Percentiles rank a stretch among this genome's conserved stretches.
Evolutionary conservation across 2,888 invertebrate genomes (phyloP).

Genomic region (Idaea aversata): DNA sequence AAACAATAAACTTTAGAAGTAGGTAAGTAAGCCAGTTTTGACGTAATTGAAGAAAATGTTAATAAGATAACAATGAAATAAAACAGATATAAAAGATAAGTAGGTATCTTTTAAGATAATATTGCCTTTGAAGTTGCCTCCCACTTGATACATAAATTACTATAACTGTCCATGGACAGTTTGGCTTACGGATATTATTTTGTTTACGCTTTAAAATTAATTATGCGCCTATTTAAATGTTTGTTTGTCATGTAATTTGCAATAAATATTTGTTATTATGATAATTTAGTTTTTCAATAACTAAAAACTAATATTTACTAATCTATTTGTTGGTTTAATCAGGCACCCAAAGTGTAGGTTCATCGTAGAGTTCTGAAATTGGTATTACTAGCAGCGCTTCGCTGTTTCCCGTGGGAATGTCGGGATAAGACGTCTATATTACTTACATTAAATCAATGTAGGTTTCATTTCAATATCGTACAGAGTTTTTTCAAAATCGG

Average conservation of each 20-base stretch:
- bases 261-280: neutral
- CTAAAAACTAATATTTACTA: neutral
- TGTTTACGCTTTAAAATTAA: neutral
- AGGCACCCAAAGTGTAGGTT: too few relatives aligned
- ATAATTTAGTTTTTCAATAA: neutral
- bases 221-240: neutral
- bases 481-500: too few relatives aligned
- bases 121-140: neutral
- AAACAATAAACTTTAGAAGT: too few relatives aligned
- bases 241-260: neutral
- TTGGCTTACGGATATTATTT: neutral
- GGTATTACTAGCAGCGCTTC: too few relatives aligned
- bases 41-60: neutral
- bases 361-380: too few relatives aligned
- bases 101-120: neutral
- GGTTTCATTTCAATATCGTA: too few relatives aligned
- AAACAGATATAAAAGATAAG: constrained; percentile 1
- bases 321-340: too few relatives aligned
- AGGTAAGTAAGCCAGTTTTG: neutral
- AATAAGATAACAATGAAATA: neutral
- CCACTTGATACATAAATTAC: neutral
- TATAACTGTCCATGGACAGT: neutral
- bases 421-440: too few relatives aligned
- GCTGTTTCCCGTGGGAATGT: too few relatives aligned
- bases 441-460: too few relatives aligned